Conservation (phyloP, 2,888 invertebrate species). For the Lobophora halterata region DNA sequence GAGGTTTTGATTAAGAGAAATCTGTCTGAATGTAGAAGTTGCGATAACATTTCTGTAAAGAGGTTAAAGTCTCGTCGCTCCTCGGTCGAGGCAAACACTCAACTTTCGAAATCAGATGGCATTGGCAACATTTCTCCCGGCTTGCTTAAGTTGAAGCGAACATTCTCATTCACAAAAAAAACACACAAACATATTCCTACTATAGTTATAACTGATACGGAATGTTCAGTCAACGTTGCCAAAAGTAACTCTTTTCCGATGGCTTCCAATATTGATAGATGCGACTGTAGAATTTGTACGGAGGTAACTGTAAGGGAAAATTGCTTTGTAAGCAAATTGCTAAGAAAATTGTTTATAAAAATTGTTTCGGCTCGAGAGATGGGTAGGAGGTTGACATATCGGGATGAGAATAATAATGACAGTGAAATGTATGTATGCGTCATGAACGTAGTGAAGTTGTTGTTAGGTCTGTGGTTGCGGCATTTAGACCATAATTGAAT, state of each 20-base stretch:
- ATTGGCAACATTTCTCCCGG: constrained; percentile 27
- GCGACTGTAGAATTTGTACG: constrained; percentile 70
- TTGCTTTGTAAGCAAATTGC: constrained; percentile 49
- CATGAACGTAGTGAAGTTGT: constrained; percentile 63
- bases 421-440: constrained; percentile 66
- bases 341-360: constrained; percentile 56
- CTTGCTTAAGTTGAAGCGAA: constrained; percentile 37
- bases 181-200: constrained; percentile 39
- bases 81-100: constrained; percentile 21
- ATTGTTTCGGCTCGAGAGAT: constrained; percentile 48
- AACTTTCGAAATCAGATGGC: constrained; percentile 8
- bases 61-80: constrained; percentile 29
- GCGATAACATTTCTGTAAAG: constrained; percentile 45
- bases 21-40: constrained; percentile 49
- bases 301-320: constrained; percentile 36
- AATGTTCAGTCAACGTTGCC: constrained; percentile 44
- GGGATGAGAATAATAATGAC: constrained; percentile 67
- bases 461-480: constrained; percentile 73
- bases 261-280: constrained; percentile 49
- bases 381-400: constrained; percentile 54
- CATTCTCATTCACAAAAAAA: constrained; percentile 18
- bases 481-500: constrained; percentile 66
- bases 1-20: constrained; percentile 50
- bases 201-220: constrained; percentile 39
- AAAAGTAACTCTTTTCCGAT: constrained; percentile 36